Evolutionary conservation across 2,113 vertebrate species (phyloP), one percentile per base, ranked within the genome.

Genomic region (Neolamprologus modestus): DNA sequence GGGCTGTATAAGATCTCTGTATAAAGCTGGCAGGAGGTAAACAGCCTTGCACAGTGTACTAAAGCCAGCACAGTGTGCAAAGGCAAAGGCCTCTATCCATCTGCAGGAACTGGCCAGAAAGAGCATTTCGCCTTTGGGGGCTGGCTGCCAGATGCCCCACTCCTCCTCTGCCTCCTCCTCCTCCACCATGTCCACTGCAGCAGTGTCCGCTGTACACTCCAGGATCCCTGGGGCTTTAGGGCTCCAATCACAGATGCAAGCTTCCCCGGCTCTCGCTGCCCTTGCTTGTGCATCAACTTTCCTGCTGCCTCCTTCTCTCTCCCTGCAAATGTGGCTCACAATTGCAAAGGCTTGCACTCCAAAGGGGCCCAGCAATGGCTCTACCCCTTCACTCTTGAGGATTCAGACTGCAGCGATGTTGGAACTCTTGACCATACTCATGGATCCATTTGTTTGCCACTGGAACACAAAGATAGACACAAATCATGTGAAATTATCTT

Each of bases 391-490:
- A 99, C 87, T 98, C 98, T 4, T 91, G 91, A 0, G 97, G 97
- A 68, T 96, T 85, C 4, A 94, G 47, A 66, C 97, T 90, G 90
- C 98, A 99, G 17, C 95, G 97, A 53, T 96, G 95, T 26, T 95
- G 96, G 84, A 99, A 99, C 88, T 99, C 98, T 95, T 99, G 98
- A 24, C 98, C 98, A 1, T 98, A 90, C 73, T 98, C 98, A 0
- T 99, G 98, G 90, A 99, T 97, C 98, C 98, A 99, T 59, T 99
- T 99, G 92, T 99, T 99, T 1, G 98, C 98, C 96, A 98, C 98
- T 99, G 95, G 14, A 95, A 94, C 5, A 89, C 17, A 91, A 19
- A 91, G 16, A 81, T 26, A 83, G 5, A 71, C 5, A 1, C 3
- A 83, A 55, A 68, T 8, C 9, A 8, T 33, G 3, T 35, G 19